Evolutionary conservation across 2,113 vertebrate genomes (phyloP), one percentile per base, ranked within the genome.

Genomic region (Eretmochelys imbricata): DNA sequence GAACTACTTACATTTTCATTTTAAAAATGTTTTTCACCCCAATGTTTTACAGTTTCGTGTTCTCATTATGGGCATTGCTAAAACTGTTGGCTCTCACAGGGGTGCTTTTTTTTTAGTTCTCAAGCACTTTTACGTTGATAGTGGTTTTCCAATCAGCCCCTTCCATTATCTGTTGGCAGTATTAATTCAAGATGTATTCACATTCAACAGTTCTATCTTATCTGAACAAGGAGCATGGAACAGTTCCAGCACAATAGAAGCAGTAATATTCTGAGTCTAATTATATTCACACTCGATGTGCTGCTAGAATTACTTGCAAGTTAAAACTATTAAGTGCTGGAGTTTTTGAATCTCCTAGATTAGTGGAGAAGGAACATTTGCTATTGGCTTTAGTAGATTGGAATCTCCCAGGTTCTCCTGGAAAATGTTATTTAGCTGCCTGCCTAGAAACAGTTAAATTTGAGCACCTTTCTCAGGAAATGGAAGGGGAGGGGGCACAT

Each of bases 91-190:
- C n/a, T 94, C 79, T 95, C 75, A 82, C 88, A 88, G 54, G 25
- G n/a, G 86, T 3, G 0, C 57, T 48, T 20, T 69, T 87, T 90
- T 89, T 92, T 91, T 89, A 79, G 55, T 91, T 97, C 96, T 98
- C 94, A 93, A 96, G 88, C 55, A 84, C 91, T 97, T 97, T 89
- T 82, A 88, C 86, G 75, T 97, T 97, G 98, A 98, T 98, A 98
- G 98, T 96, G 75, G 96, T 97, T 98, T 98, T 98, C 97, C 97
- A 98, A 97, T 98, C 98, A 98, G 55, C 93, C 96, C 27, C 81
- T 98, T 97, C 91, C 95, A 98, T 98, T 98, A 98, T 98, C 98
- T 97, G 24, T 89, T 78, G 88, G 88, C 81, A 97, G 91, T 95
- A 96, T 97, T 98, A 98, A 97, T 97, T 97, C 96, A 96, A 97